Evolutionary conservation across 2,797 vertebrate genomes (phyloP).

Genomic region (Lagodon rhomboides): DNA sequence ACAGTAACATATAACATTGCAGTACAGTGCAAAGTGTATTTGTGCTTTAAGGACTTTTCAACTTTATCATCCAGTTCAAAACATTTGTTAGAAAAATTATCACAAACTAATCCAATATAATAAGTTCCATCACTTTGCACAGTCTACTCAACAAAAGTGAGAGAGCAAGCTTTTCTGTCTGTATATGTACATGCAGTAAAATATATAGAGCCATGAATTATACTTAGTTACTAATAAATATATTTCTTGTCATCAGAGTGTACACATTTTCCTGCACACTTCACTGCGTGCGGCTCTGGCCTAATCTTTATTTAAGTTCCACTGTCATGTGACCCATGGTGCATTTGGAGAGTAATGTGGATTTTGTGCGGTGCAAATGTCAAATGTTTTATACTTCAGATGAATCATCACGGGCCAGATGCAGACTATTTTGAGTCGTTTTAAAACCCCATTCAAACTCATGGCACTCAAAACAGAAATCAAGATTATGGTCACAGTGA

Average conservation of each 20-base stretch:
- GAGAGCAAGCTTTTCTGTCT: conserved; percentile 1
- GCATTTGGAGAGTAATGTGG: conserved; percentile 33
- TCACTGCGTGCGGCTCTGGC: conserved; percentile 20
- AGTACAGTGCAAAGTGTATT: no score
- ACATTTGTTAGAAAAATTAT: no score
- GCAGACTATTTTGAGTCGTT: conserved; percentile 12
- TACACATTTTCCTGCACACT: conserved; percentile 6
- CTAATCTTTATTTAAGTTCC: conserved; percentile 48
- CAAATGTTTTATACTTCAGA: conserved; percentile 20
- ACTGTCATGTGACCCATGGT: conserved; percentile 33
- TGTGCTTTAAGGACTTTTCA: no score
- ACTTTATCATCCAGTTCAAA: no score
- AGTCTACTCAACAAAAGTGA: no score
- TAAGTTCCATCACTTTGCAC: no score
- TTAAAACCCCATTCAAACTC: conserved; percentile 26
- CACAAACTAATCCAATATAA: no score
- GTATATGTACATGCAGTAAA: conserved; percentile 3
- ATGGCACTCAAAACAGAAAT: conserved; percentile 18
- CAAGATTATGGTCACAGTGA: conserved; percentile 13
- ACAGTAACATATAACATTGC: no score
- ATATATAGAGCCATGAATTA: not conserved
- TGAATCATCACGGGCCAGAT: conserved; percentile 13
- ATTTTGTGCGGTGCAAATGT: conserved; percentile 31
- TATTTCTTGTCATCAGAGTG: conserved; percentile 11
- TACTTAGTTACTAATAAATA: conserved; percentile 2